These are phyloP conservation scores for Protomyctophum bolini DNA, from an alignment of 2,113 vertebrate species.

Conservation along the genomic window DNA sequence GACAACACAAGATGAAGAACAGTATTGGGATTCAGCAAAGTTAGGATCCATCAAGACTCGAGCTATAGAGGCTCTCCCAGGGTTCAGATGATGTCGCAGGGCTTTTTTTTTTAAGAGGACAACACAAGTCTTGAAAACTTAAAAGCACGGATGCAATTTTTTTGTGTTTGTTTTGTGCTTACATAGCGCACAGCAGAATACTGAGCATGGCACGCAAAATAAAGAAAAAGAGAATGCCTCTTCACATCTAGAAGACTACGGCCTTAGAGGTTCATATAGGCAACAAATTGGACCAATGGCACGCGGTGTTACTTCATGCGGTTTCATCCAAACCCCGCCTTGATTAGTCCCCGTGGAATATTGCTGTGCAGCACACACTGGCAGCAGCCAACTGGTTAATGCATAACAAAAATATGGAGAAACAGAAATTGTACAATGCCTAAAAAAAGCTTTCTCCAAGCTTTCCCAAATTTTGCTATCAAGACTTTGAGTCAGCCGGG, in stretches of 20 bases:
- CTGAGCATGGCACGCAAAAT: conserved; percentile 20
- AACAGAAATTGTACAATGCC: conserved; percentile 85
- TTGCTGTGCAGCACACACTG: conserved; percentile 96
- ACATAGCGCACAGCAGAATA: conserved; percentile 29
- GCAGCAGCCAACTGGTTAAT: conserved; percentile 90
- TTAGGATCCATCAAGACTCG: conserved; percentile 83
- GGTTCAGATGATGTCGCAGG: conserved; percentile 87
- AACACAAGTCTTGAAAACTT: conserved; percentile 64
- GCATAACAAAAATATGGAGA: conserved; percentile 81
- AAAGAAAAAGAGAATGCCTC: too few relatives aligned
- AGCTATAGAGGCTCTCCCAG: conserved; percentile 80
- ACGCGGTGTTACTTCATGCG: conserved; percentile 51
- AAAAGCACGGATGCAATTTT: not conserved
- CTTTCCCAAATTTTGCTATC: conserved; percentile 85
- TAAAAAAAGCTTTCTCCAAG: conserved; percentile 91
- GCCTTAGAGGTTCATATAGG: too few relatives aligned
- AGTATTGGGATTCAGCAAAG: conserved; percentile 94
- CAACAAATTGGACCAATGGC: conserved; percentile 41
- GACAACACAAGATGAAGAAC: conserved; percentile 99
- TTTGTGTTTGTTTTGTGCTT: conserved; percentile 41
- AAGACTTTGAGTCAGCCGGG: conserved; percentile 90
- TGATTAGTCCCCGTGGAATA: conserved; percentile 89
- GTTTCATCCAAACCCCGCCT: conserved; percentile 90
- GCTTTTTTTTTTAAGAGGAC: conserved; percentile 48
- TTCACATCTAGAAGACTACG: too few relatives aligned